Evolutionary conservation across 2,113 vertebrate species (phyloP), one percentile per base, ranked within the genome.

Genomic region (Formicarius rufipectus): DNA sequence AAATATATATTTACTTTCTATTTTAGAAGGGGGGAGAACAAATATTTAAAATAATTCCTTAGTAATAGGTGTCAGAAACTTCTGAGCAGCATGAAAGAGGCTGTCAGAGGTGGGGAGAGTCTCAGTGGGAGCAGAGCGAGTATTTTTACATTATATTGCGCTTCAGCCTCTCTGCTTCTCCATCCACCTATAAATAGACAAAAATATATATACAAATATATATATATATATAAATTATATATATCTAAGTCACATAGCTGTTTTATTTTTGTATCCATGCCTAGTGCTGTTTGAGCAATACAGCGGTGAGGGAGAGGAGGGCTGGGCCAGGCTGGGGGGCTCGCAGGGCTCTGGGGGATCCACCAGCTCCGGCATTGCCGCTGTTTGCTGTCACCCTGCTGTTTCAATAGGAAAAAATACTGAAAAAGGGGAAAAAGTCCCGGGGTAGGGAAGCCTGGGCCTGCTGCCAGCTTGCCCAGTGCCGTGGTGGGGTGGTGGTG

Each of bases 201-300:
- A 94, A 96, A 94, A 95, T 84, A 92, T 97, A 97, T 97, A 97
- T 95, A 97, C 77, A 97, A 89, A 96, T 75, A 95, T 78, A 96
- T 97, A 97, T 92, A 96, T 87, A 93, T 96, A 86, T 49, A 93
- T 50, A 96, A 96, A 97, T 89, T 97, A 93, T 97, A 96, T 96
- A 97, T 98, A 93, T 98, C 96, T 91, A 97, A 97, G 95, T 97
- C 97, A 89, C 89, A 97, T 97, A 97, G 95, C 96, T 76, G 94
- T 96, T 98, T 98, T 98, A 98, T 98, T 98, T 98, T 98, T 98
- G 92, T 98, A 97, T 95, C 90, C 94, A 96, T 97, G 97, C 97
- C 97, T 98, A 95, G 96, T 96, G 94, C 96, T 92, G 96, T 95
- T 96, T 80, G 86, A 97, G 95, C 94, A 96, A 96, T 94, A 95